phyloP scores from a whole-genome alignment of 2,797 vertebrate genomes.

The Pteronotus mesoamericanus region DNA sequence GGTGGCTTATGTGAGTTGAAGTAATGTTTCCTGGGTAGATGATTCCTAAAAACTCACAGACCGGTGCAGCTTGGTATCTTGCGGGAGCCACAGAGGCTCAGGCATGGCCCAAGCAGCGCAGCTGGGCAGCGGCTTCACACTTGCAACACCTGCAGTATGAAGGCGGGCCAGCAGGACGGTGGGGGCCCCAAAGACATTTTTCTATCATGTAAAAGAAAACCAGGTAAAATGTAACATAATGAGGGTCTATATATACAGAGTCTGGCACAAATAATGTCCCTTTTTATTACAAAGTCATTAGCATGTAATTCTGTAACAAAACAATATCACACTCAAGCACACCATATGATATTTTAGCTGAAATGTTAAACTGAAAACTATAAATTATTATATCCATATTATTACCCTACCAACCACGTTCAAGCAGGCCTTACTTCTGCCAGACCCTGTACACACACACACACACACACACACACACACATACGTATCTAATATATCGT shows the following conservation, averaged over 20 bases:
- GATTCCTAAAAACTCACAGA: not conserved
- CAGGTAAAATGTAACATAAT: not conserved
- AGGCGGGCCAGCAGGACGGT: not conserved
- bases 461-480: not conserved
- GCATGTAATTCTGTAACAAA: no score
- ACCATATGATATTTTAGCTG: no score
- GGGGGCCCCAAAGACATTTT: not conserved
- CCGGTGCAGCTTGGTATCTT: not conserved
- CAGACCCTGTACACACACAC: not conserved
- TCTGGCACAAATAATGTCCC: no score
- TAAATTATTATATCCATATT: no score
- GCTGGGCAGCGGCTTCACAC: not conserved
- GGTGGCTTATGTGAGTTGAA: not conserved
- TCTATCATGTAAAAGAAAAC: not conserved
- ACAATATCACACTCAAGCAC: no score
- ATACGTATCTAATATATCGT: not conserved
- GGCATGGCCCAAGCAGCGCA: rapidly evolving
- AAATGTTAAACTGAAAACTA: no score
- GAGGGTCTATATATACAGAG: not conserved
- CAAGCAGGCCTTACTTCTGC: no score
- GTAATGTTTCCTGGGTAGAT: not conserved
- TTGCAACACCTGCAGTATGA: not conserved
- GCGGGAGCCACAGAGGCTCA: not conserved
- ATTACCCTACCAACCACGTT: no score
- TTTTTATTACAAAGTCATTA: no score